phyloP scores from a whole-genome alignment of 2,888 invertebrate genomes.

The Parnassius glacialis region DNA sequence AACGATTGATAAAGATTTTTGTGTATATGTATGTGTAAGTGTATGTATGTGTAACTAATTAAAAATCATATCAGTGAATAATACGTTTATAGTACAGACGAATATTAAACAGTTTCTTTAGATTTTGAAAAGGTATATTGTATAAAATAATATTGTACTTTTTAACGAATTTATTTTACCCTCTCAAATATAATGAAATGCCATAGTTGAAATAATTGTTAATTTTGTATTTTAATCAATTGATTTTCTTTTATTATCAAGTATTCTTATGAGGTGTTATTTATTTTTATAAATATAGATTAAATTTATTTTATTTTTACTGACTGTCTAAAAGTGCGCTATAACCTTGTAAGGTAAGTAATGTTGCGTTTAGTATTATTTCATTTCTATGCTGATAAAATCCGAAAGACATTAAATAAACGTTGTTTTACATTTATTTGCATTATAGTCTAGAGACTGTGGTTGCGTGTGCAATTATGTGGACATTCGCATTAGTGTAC shows the following conservation, averaged over 20 bases:
- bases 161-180: slow-evolving; percentile 18
- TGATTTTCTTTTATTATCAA: slow-evolving; percentile 8
- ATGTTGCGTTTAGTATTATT: slow-evolving; percentile 13
- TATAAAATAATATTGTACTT: neutral
- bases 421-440: neutral
- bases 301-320: slow-evolving; percentile 5
- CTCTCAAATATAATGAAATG: slow-evolving; percentile 3
- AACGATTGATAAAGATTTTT: neutral
- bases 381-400: neutral
- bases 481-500: neutral
- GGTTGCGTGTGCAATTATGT: neutral
- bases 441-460: neutral
- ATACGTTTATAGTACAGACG: neutral
- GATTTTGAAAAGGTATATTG: too few relatives aligned
- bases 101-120: too few relatives aligned
- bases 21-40: slow-evolving; percentile 1
- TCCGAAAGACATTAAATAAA: neutral
- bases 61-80: slow-evolving; percentile 22
- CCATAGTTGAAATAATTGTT: slow-evolving; percentile 7
- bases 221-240: slow-evolving; percentile 15
- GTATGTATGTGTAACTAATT: slow-evolving; percentile 6
- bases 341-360: slow-evolving; percentile 5
- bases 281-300: slow-evolving; percentile 12
- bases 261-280: slow-evolving; percentile 6
- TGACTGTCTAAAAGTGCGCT: slow-evolving; percentile 6